Evolutionary conservation across 35 echinoderm and acorn worm species (phyloP).

Genomic region (Heliocidaris erythrogramma): DNA sequence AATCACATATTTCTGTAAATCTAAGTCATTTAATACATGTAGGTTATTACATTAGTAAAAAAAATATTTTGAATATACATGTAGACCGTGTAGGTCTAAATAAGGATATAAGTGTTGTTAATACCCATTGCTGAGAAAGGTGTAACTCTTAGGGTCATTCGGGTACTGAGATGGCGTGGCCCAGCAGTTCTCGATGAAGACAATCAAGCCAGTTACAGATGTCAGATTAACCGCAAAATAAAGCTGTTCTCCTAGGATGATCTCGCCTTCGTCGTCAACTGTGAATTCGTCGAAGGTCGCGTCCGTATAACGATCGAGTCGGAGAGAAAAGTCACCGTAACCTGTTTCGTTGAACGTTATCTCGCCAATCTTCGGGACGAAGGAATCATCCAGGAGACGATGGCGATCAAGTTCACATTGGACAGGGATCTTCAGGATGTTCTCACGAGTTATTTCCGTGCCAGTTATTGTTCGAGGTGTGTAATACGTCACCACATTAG

Average conservation of each 20-base stretch:
- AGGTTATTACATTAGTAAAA: too few relatives aligned
- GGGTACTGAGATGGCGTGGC: conserved; percentile 30
- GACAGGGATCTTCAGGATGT: conserved; percentile 24
- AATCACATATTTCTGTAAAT: too few relatives aligned
- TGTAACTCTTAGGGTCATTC: neutral
- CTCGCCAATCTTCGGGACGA: neutral
- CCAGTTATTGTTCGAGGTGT: neutral
- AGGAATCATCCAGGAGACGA: neutral
- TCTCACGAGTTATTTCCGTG: conserved; percentile 26
- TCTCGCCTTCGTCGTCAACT: neutral
- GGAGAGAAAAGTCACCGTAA: conserved; percentile 33
- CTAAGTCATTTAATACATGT: too few relatives aligned
- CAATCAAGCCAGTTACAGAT: neutral
- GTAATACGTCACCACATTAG: conserved; percentile 43
- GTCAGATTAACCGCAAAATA: conserved; percentile 42
- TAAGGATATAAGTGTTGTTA: neutral
- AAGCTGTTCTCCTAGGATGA: neutral
- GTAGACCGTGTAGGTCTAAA: too few relatives aligned
- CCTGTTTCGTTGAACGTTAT: conserved; percentile 1
- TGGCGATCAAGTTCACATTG: neutral
- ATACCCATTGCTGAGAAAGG: neutral
- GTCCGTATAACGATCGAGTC: conserved; percentile 37
- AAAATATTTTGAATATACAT: too few relatives aligned
- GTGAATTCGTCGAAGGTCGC: neutral
- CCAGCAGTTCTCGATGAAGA: conserved; percentile 43